A percentile compares a stretch with the other conserved stretches of the same genome.
Conservation (phyloP, 2,113 vertebrate species). For the Taurulus bubalis region DNA sequence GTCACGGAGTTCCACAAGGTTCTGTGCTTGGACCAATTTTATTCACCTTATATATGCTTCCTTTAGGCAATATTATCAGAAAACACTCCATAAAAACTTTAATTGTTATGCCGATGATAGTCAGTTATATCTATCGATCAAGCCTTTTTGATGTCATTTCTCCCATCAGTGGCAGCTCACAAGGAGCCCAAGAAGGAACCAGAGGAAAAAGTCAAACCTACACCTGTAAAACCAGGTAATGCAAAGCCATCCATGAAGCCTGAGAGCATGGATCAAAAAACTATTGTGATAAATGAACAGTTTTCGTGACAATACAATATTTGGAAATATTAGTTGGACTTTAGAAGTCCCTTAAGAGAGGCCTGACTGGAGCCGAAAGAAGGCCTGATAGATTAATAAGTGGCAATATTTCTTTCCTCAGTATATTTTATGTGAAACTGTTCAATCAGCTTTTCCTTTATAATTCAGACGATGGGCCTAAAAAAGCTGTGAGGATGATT, state of each 20-base stretch:
- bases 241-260: background rate
- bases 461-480: background rate
- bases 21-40: no score
- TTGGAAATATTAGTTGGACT: no score
- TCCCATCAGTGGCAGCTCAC: background rate
- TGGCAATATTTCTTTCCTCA: background rate
- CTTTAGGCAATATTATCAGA: no score
- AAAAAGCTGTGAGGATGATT: background rate
- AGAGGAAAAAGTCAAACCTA: conserved; percentile 41
- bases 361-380: background rate
- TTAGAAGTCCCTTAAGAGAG: background rate
- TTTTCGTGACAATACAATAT: no score
- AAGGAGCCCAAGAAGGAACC: conserved; percentile 46
- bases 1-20: no score
- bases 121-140: no score
- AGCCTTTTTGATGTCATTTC: background rate
- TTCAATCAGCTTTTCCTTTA: background rate
- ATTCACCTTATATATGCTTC: no score
- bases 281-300: background rate
- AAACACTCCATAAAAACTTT: no score
- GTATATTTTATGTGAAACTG: background rate
- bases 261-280: background rate
- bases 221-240: conserved; percentile 61
- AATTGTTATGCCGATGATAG: no score
- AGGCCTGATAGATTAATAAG: background rate